Percentiles rank a stretch among this genome's conserved stretches.
These are phyloP conservation scores for Microctenopoma steveboyesi DNA, from an alignment of 2,797 vertebrate species.

Conservation along the genomic window DNA sequence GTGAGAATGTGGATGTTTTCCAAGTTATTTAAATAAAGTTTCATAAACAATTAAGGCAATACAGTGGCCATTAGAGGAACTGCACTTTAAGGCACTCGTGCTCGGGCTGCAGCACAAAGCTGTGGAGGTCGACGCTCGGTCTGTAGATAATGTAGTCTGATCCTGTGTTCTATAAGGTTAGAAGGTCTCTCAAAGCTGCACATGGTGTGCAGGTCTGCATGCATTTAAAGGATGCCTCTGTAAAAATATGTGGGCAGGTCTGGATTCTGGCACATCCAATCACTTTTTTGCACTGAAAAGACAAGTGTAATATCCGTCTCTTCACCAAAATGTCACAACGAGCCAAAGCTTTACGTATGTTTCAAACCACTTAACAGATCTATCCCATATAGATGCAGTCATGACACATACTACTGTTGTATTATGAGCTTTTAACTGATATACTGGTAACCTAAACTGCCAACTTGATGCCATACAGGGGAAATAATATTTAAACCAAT, in stretches of 20 bases:
- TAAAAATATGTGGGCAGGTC: not conserved
- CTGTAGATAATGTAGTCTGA: constrained; percentile 9
- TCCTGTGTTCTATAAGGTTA: constrained; percentile 4
- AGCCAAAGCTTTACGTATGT: constrained; percentile 21
- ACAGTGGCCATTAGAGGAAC: constrained; percentile 17
- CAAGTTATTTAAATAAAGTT: constrained; percentile 4
- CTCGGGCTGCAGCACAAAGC: constrained; percentile 45
- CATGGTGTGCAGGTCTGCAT: constrained; percentile 4
- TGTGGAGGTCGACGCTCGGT: constrained; percentile 12
- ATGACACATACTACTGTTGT: constrained; percentile 43
- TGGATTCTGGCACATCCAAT: constrained; percentile 5
- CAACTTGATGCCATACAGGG: constrained; percentile 9
- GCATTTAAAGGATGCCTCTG: not conserved
- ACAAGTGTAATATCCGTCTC: constrained; percentile 60
- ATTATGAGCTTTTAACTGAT: constrained; percentile 3
- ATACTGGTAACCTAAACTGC: constrained; percentile 25
- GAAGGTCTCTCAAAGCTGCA: not conserved
- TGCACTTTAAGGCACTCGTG: constrained; percentile 69
- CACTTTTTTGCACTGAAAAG: constrained; percentile 50
- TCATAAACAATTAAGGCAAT: constrained; percentile 25
- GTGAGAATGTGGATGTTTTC: constrained; percentile 10
- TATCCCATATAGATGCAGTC: constrained; percentile 12
- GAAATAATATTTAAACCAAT: constrained; percentile 18
- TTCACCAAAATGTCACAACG: constrained; percentile 19
- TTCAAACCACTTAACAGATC: constrained; percentile 32